phyloP scores from a whole-genome alignment of 2,888 invertebrate species.

The Drosophila macrothrix region DNA sequence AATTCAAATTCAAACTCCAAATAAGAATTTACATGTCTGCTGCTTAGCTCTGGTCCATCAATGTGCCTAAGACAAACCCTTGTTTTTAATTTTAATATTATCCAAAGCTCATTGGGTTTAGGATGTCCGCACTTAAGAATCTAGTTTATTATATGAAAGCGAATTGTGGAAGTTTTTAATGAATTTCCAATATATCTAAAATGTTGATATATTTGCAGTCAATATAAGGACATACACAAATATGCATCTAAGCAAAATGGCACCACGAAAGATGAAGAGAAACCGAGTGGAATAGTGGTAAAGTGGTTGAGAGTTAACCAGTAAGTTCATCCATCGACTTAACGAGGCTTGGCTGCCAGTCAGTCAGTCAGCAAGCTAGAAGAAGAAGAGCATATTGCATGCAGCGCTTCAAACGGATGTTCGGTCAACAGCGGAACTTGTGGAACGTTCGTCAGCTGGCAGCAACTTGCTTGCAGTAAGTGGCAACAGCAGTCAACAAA shows the following conservation, averaged over 20 bases:
- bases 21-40: not conserved
- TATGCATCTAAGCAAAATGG: not conserved
- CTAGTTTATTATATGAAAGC: not conserved
- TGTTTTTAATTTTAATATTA: not conserved
- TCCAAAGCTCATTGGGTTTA: not conserved
- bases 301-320: constrained; percentile 7
- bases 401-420: constrained; percentile 36
- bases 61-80: not conserved
- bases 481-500: constrained; percentile 9
- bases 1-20: not conserved
- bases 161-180: constrained; percentile 6
- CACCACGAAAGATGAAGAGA: constrained; percentile 23
- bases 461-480: constrained; percentile 1
- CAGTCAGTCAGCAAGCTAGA: not conserved
- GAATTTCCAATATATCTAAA: constrained; percentile 16
- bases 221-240: not conserved
- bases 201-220: constrained; percentile 15
- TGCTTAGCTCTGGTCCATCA: not conserved
- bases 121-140: not conserved
- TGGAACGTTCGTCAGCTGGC: constrained; percentile 15
- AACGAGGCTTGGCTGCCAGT: not conserved
- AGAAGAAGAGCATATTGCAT: not conserved
- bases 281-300: constrained; percentile 3
- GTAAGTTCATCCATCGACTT: constrained; percentile 31
- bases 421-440: constrained; percentile 48